Evolutionary conservation across 2,113 vertebrate species (phyloP), one percentile per base, ranked within the genome.

Genomic region (Harpagus bidentatus): DNA sequence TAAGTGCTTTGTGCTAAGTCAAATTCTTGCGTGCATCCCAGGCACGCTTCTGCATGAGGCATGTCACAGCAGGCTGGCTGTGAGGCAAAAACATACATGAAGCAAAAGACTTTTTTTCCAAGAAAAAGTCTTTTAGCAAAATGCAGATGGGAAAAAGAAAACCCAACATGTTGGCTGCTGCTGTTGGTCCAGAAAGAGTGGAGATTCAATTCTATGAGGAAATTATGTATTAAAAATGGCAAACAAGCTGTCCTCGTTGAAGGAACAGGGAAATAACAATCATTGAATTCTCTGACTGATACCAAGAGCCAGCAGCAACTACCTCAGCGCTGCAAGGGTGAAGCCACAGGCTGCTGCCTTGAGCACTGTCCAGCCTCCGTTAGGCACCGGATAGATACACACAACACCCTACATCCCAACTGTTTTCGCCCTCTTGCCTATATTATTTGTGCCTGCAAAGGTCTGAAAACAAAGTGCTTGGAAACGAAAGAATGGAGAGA

Each of bases 141-240:
- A 59, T 12, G 29, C 16, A 69, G 15, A 16, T 56, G 16, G 34
- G 16, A 42, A 66, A 87, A 94, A 71, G 26, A n/a, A n/a, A 62
- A 20, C 1, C 6, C 29, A 32, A 23, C 7, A 19, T 0, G 0
- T 1, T 74, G 55, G 13, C 42, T 62, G 19, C 20, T 81, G 29
- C 34, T 9, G 0, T 73, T 52, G 11, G 40, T 78, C 40, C 43
- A 72, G 48, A 67, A 93, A 45, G 22, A 28, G 4, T 4, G 3
- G 5, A 21, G 19, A 45, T 82, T 74, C 38, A n/a, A 28, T 42
- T 11, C 18, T 19, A 23, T 5, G 20, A 58, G 45, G 31, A 65
- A 93, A 77, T 19, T 32, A n/a, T 20, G 16, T 25, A 36, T 53
- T 43, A 38, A 73, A 94, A 73, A 78, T 6, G 5, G n/a, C 59